phyloP scores from a whole-genome alignment of 2,888 invertebrate genomes.

The Drosophila helvetica region DNA sequence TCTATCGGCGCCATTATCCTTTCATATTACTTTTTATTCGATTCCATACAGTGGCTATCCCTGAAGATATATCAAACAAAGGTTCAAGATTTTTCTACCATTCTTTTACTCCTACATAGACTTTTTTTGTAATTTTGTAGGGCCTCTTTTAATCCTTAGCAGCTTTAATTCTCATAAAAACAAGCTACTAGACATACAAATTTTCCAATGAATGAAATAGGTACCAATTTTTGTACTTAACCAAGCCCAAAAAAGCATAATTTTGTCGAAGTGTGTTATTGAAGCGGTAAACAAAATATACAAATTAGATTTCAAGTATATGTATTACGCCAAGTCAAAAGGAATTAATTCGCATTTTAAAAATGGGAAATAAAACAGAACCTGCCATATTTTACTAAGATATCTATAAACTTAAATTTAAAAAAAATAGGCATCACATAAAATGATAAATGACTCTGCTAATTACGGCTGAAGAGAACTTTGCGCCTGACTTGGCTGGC shows the following conservation, averaged over 20 bases:
- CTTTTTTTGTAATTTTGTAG: too few relatives aligned
- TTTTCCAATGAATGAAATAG: background rate
- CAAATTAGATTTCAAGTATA: conserved; percentile 34
- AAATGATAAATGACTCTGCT: conserved; percentile 65
- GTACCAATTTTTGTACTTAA: too few relatives aligned
- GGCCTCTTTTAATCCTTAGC: too few relatives aligned
- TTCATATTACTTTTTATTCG: too few relatives aligned
- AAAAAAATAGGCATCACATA: background rate
- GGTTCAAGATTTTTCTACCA: too few relatives aligned
- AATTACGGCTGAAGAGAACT: conserved; percentile 51
- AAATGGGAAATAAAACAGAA: background rate
- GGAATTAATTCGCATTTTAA: background rate
- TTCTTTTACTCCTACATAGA: too few relatives aligned
- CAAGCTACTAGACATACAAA: background rate
- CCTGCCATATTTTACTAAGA: background rate
- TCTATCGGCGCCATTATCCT: too few relatives aligned
- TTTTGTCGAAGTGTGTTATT: conserved; percentile 23
- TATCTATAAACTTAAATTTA: background rate
- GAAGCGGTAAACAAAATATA: conserved; percentile 38
- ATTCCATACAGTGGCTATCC: too few relatives aligned
- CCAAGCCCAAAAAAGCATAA: too few relatives aligned
- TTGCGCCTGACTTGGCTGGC: conserved; percentile 22
- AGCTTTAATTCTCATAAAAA: background rate
- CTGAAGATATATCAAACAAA: too few relatives aligned
- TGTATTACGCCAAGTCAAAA: conserved; percentile 19